Percentiles rank a stretch among this genome's conserved stretches.
phyloP scores from a whole-genome alignment of 2,888 invertebrate genomes.

The Gibbula magus region DNA sequence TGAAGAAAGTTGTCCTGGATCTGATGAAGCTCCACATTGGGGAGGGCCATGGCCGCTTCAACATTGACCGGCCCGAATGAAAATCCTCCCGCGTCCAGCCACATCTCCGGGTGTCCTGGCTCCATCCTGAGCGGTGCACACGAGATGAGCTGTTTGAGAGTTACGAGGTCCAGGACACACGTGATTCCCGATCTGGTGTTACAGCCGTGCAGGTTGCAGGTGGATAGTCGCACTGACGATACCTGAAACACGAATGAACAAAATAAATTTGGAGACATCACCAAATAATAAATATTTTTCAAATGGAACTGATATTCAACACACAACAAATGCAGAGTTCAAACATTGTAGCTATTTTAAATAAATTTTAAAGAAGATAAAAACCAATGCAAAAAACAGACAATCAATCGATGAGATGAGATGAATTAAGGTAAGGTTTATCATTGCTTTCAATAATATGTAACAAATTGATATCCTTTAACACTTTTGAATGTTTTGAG shows the following conservation, averaged over 20 bases:
- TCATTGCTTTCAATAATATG: no score
- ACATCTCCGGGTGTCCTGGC: constrained; percentile 74
- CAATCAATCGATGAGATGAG: no score
- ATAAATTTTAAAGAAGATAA: no score
- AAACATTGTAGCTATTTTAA: no score
- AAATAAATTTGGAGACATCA: not conserved
- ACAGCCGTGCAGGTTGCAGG: constrained; percentile 95
- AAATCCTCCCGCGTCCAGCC: constrained; percentile 94
- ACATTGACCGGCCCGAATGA: constrained; percentile 92
- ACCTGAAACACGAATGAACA: constrained; percentile 76
- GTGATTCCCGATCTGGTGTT: constrained; percentile 93
- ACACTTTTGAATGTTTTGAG: no score
- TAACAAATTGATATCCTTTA: no score
- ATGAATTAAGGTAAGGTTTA: no score
- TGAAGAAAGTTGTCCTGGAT: constrained; percentile 76
- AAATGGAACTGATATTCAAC: no score
- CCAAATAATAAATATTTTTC: no score
- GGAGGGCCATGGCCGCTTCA: constrained; percentile 86
- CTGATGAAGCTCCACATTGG: constrained; percentile 64
- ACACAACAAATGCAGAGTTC: no score
- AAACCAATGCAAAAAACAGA: no score
- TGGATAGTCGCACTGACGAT: constrained; percentile 90
- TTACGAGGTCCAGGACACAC: constrained; percentile 86
- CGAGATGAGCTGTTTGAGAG: constrained; percentile 82
- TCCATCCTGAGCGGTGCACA: constrained; percentile 71